Evolutionary conservation across 2,888 invertebrate genomes (phyloP).

Genomic region (Salticus scenicus): DNA sequence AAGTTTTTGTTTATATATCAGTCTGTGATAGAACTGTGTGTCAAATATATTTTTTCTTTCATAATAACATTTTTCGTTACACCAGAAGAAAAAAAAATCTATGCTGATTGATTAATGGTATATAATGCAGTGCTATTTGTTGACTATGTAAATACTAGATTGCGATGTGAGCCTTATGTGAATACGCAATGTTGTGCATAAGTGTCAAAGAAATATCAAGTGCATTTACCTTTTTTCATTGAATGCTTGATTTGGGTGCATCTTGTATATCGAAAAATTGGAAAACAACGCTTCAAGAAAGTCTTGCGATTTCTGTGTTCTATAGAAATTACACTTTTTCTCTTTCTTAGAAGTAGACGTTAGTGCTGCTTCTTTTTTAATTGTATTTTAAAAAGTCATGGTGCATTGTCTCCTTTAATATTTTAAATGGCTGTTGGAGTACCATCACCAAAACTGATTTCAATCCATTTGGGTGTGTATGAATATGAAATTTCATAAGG

Average conservation of each 20-base stretch:
- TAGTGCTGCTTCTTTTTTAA: slow-evolving; percentile 63
- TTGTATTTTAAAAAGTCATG: slow-evolving; percentile 45
- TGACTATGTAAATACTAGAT: not conserved
- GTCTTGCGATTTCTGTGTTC: slow-evolving; percentile 62
- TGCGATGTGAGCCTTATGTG: slow-evolving; percentile 2
- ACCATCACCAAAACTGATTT: slow-evolving; percentile 39
- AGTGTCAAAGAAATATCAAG: slow-evolving; percentile 12
- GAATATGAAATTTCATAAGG: not conserved
- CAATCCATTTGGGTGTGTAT: not conserved
- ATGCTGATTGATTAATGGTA: not conserved
- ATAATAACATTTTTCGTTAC: too few species aligned
- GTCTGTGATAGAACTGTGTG: slow-evolving; percentile 11
- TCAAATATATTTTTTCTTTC: not conserved
- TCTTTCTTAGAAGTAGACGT: slow-evolving; percentile 56
- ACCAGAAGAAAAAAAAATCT: too few species aligned
- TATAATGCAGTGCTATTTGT: slow-evolving; percentile 1
- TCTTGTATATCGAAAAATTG: slow-evolving; percentile 65
- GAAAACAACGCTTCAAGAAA: slow-evolving; percentile 59
- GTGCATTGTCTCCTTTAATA: slow-evolving; percentile 52
- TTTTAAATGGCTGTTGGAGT: slow-evolving; percentile 41
- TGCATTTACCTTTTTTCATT: slow-evolving; percentile 21
- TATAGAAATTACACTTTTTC: slow-evolving; percentile 58
- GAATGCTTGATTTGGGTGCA: slow-evolving; percentile 20
- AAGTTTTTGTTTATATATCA: too few species aligned
- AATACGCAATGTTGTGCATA: slow-evolving; percentile 19